Base-by-base conservation (phyloP, 92 coral and sea anemone species). In the Epizoanthus rinbou region DNA sequence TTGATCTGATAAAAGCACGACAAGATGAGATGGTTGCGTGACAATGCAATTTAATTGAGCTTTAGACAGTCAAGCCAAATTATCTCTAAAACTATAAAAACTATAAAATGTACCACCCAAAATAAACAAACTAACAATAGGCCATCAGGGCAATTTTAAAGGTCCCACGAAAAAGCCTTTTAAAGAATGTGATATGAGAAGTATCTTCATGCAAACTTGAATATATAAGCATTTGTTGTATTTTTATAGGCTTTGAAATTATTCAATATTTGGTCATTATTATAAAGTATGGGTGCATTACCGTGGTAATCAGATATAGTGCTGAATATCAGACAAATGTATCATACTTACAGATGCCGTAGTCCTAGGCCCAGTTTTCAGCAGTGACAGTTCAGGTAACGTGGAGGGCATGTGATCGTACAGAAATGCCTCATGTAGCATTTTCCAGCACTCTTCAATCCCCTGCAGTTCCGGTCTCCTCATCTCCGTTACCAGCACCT, bases 401-500 rank as follows among this genome's bases (percentile, higher is more conserved):
- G 80, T 47, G 33, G 67, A 72, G 5, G 89, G 86, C 6, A 79
- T 64, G 8, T 54, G 86, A 31, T 86, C 74, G 53, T 80, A 85
- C 75, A 81, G 60, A 15, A 86, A 63, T 43, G 85, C 72, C 66
- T 71, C 81, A 64, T 79, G 63, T 67, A 86, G 65, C 9, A 86
- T 28, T 17, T 80, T 50, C 53, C 82, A 60, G 52, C 89, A 86
- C 24, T 86, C 89, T 37, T 85, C 81, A 39, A 72, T 73, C 33
- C 17, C 74, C 47, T 43, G 43, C 17, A 81, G 59, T 50, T 73
- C 89, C 68, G 62, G 60, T 18, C 75, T 33, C 56, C 83, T 85
- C 17, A 86, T 82, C 66, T 86, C 86, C 2, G 22, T 80, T 6
- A 85, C 57, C 9, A 85, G 67, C 28, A 85, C 84, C 88, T 64